A percentile compares a stretch with the other conserved stretches of the same genome.
These are phyloP conservation scores for Campylomormyrus numenius DNA, from an alignment of 2,113 vertebrate genomes.

Conservation along the genomic window DNA sequence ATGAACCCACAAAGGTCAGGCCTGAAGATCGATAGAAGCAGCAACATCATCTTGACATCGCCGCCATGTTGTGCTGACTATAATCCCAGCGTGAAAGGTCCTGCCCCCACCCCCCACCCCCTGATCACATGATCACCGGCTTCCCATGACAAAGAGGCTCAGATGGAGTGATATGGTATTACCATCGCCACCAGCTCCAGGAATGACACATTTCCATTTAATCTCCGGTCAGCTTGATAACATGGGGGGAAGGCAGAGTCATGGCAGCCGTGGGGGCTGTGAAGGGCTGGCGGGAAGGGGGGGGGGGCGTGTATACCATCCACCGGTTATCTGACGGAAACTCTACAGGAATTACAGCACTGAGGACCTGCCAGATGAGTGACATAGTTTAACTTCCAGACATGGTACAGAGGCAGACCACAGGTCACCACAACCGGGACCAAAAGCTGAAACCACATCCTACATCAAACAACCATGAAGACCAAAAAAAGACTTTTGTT, in stretches of 20 bases:
- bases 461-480: background rate
- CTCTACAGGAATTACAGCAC: background rate
- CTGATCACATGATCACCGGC: conserved; percentile 23
- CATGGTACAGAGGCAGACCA: background rate
- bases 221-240: conserved; percentile 8
- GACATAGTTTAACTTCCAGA: background rate
- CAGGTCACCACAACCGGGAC: background rate
- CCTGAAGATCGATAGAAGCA: conserved; percentile 2
- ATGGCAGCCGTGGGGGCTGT: background rate
- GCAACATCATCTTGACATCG: background rate
- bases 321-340: background rate
- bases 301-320: background rate
- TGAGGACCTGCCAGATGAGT: background rate
- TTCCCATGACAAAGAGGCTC: conserved; percentile 33
- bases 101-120: conserved; percentile 21
- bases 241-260: background rate
- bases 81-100: conserved; percentile 37
- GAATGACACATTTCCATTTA: conserved; percentile 38
- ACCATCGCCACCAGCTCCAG: background rate
- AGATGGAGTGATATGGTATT: conserved; percentile 25
- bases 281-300: background rate
- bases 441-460: background rate
- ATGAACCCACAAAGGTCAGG: conserved; percentile 25
- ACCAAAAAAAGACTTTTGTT: background rate
- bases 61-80: conserved; percentile 6